Conservation (phyloP, 2,888 invertebrate genomes). For the Protonemura montana region DNA sequence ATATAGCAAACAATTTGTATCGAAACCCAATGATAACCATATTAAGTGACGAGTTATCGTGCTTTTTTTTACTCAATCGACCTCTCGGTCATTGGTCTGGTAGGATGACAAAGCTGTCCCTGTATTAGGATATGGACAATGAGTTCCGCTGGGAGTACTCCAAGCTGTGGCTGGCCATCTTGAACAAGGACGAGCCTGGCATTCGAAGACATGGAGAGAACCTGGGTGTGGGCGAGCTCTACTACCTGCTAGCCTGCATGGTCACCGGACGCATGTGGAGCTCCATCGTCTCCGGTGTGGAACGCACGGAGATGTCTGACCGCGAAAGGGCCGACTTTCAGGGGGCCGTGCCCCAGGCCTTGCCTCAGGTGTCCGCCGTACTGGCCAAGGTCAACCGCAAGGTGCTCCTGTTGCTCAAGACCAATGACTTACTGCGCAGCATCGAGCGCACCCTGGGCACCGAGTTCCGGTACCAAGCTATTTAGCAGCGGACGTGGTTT, state of each 20-base stretch:
- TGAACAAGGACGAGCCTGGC: conserved; percentile 78
- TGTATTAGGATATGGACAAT: conserved; percentile 83
- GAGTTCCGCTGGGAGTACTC: conserved; percentile 91
- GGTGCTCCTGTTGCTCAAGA: conserved; percentile 92
- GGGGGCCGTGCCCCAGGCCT: conserved; percentile 74
- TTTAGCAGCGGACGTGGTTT: too few relatives aligned
- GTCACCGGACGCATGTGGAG: conserved; percentile 95
- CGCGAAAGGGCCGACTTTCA: conserved; percentile 82
- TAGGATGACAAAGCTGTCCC: too few relatives aligned
- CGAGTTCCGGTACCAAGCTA: conserved; percentile 66
- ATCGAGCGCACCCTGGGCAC: conserved; percentile 85
- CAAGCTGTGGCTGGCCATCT: conserved; percentile 91
- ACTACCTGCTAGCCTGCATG: conserved; percentile 93
- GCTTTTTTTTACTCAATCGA: too few relatives aligned
- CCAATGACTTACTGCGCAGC: conserved; percentile 93
- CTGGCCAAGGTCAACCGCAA: conserved; percentile 92
- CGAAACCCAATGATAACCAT: too few relatives aligned
- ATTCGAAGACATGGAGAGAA: conserved; percentile 81
- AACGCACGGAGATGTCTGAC: conserved; percentile 71
- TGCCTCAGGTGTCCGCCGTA: conserved; percentile 87
- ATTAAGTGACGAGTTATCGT: too few relatives aligned
- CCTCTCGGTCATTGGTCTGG: too few relatives aligned
- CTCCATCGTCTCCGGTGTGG: conserved; percentile 84
- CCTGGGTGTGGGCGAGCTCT: conserved; percentile 87
- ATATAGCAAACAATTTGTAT: too few relatives aligned